Percentiles rank a stretch among this genome's conserved stretches.
Evolutionary conservation across 2,888 invertebrate genomes (phyloP).

Genomic region (Eulithis testata): DNA sequence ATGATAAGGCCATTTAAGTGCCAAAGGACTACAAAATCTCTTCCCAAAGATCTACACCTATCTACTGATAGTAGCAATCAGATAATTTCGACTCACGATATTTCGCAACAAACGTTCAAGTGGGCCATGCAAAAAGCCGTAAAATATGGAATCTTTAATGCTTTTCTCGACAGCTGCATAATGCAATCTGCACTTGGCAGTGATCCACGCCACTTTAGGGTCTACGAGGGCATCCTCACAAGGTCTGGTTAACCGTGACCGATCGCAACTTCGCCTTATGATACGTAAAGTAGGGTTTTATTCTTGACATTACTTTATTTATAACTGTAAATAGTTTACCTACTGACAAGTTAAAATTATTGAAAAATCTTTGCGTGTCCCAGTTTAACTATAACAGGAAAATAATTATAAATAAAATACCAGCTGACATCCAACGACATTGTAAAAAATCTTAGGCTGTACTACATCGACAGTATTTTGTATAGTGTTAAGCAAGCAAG

Average conservation of each 20-base stretch:
- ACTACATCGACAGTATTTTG: no score
- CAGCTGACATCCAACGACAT: no score
- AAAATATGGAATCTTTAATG: conserved; percentile 29
- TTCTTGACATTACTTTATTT: conserved; percentile 34
- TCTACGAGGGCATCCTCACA: conserved; percentile 43
- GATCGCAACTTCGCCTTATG: conserved; percentile 38
- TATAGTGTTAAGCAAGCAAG: no score
- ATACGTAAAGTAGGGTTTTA: conserved; percentile 22
- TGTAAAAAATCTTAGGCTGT: no score
- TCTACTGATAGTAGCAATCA: no score
- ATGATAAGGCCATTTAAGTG: no score
- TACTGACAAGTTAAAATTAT: no score
- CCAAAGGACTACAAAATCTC: no score
- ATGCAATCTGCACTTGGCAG: conserved; percentile 36
- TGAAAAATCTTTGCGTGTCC: no score
- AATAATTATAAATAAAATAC: no score
- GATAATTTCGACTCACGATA: neutral
- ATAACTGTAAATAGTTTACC: no score
- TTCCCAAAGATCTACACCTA: neutral
- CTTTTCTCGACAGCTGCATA: conserved; percentile 26
- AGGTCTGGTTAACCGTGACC: conserved; percentile 59
- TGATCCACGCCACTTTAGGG: conserved; percentile 44
- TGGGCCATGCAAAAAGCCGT: conserved; percentile 18
- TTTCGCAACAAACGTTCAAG: conserved; percentile 2
- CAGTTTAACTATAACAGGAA: no score